Conservation (phyloP, 2,797 vertebrate genomes). For the Nyctalus aviator region DNA sequence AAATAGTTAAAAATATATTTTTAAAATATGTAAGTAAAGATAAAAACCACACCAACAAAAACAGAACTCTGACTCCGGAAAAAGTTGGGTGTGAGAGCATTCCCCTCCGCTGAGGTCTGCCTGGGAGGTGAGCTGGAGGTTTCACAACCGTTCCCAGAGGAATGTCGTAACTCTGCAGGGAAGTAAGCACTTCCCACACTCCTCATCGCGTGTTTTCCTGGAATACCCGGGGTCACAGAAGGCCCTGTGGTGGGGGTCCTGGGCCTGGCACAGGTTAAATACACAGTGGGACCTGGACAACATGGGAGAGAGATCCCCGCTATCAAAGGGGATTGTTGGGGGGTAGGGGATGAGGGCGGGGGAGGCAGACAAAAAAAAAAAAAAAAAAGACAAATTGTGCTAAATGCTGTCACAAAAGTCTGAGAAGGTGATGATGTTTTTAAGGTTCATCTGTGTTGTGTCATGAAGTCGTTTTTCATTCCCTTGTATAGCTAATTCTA, state of each 20-base stretch:
- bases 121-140: background rate
- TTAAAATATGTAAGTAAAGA: no score
- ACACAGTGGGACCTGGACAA: background rate
- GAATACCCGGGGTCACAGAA: rapidly evolving
- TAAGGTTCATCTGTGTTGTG: no score
- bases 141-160: background rate
- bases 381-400: background rate
- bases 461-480: no score
- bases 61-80: background rate
- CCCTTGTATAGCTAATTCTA: no score
- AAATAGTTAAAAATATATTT: no score
- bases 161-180: background rate
- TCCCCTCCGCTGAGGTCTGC: background rate
- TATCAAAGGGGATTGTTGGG: rapidly evolving
- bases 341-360: no score
- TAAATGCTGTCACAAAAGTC: background rate
- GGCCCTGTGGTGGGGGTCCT: no score
- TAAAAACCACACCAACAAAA: background rate
- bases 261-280: background rate
- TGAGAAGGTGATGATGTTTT: background rate
- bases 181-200: background rate
- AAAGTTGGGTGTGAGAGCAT: background rate
- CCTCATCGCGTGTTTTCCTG: background rate
- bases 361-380: background rate
- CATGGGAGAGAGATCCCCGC: rapidly evolving